phyloP scores from a whole-genome alignment of 2,113 vertebrate species.

The Nibea coibor region DNA sequence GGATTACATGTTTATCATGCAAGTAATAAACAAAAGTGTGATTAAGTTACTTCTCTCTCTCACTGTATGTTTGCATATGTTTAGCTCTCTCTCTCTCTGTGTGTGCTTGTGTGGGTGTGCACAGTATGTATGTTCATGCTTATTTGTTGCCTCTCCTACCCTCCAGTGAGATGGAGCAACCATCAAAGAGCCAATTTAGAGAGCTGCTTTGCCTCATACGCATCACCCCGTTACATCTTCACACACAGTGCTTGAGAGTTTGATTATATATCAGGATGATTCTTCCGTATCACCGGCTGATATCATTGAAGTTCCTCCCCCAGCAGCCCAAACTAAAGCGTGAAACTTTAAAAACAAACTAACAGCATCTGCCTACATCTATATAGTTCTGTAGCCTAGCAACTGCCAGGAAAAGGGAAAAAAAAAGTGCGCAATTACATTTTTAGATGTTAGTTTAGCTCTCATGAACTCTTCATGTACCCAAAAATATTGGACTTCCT shows the following conservation, averaged over 20 bases:
- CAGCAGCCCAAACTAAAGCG: constrained; percentile 26
- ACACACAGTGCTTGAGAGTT: constrained; percentile 10
- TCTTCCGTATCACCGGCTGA: constrained; percentile 1
- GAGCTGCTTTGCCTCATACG: constrained; percentile 47
- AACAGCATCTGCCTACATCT: not conserved
- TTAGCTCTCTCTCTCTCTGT: not conserved
- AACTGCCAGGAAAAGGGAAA: not conserved
- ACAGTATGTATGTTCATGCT: constrained; percentile 32
- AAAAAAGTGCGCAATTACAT: not conserved
- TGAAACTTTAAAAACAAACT: not conserved
- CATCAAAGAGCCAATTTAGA: constrained; percentile 72
- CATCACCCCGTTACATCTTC: constrained; percentile 31
- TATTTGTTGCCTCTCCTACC: constrained; percentile 43
- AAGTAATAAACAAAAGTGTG: constrained; percentile 43
- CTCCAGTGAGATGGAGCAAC: constrained; percentile 64
- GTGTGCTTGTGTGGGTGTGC: constrained; percentile 16
- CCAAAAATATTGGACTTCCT: not conserved
- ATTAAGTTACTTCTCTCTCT: constrained; percentile 23
- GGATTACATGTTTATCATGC: constrained; percentile 49
- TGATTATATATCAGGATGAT: constrained; percentile 45
- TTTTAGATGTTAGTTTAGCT: not conserved
- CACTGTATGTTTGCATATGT: constrained; percentile 14
- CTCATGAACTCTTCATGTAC: not conserved
- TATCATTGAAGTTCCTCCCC: constrained; percentile 37
- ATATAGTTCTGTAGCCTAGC: not conserved